Base-by-base conservation (phyloP, 2,888 invertebrate species). In the Volucella inanis region DNA sequence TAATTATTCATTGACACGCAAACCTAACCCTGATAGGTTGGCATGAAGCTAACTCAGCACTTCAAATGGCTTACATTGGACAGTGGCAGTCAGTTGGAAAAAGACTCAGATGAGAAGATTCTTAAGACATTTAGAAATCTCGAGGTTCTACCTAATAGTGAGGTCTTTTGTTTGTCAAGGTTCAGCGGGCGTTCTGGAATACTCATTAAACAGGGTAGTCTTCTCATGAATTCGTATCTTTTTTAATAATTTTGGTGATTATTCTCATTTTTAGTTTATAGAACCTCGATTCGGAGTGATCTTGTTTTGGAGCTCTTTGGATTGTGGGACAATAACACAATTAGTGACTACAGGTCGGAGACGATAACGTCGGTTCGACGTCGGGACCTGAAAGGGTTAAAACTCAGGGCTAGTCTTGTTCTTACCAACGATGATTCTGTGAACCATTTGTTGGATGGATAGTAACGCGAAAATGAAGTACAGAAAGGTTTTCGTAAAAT, bases 381-480 rank as follows among this genome's bases (percentile, higher is more conserved):
- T 87, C 89, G 90, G 18, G 90, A 94, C 90, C 90, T 94, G 41
- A 88, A 91, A 43, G 91, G 92, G 55, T 91, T 90, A 47, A 90
- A 91, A 87, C 91, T 95, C 22, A 93, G 92, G 55, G 93, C 94
- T 39, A 93, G 94, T 82, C 93, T 94, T 77, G 95, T 95, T 8
- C 90, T 95, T 0, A 94, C 94, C 3, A 93, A 94, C 87, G 93
- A 93, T 84, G 93, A 94, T 87, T 94, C 94, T 64, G 90, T 94
- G 14, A 92, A 94, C 85, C 95, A 95, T 90, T 91, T 95, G 75
- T 91, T 92, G 8, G 95, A 95, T 90, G 93, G 93, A 90, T 91
- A 93, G 94, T 94, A 91, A 92, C 83, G 31, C 50, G 70, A 8
- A 6, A 38, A 71, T 4, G 6, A 4, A 15, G 15, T 38, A 38